Conservation (phyloP, 2,797 vertebrate genomes). For the Mycteria americana region DNA sequence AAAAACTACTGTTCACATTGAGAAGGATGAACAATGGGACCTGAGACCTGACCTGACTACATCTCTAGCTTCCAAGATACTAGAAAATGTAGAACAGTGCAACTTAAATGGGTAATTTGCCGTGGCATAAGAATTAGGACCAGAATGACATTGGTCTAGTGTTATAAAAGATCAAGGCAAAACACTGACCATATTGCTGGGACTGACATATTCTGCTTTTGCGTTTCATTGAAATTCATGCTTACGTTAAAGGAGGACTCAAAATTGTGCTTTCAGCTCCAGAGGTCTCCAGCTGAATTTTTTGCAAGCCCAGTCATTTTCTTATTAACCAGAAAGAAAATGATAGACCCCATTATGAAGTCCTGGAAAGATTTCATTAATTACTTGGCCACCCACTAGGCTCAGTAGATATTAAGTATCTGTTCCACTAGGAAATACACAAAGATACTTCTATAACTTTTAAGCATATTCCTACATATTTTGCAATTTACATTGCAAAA, state of each 20-base stretch:
- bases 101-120: neutral
- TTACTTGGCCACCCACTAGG: neutral
- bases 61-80: neutral
- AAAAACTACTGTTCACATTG: neutral
- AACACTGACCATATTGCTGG: neutral
- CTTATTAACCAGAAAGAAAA: slow-evolving; percentile 35
- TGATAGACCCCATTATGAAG: neutral
- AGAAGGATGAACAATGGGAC: neutral
- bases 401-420: neutral
- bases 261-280: neutral
- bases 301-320: neutral
- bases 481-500: neutral
- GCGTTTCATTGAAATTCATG: neutral
- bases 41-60: neutral
- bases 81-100: neutral
- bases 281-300: neutral
- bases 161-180: neutral
- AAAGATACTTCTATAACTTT: neutral
- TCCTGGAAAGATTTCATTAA: neutral
- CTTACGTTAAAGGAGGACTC: neutral
- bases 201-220: neutral
- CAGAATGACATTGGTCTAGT: neutral
- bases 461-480: neutral
- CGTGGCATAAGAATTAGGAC: neutral
- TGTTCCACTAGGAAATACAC: neutral